Evolutionary conservation across 2,797 vertebrate species (phyloP).

Genomic region (Phataginus tetradactyla): DNA sequence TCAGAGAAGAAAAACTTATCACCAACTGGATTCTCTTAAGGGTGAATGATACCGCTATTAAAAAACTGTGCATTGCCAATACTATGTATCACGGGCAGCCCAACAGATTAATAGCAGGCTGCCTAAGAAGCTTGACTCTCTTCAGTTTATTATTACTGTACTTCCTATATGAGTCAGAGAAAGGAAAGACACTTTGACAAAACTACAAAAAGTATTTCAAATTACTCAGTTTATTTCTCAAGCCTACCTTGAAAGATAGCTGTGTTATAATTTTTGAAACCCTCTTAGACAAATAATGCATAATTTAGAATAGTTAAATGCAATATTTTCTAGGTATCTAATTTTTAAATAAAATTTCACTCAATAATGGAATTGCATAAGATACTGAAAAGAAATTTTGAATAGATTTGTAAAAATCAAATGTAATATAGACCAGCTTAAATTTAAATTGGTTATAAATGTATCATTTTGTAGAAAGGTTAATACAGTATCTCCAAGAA

Average conservation of each 20-base stretch:
- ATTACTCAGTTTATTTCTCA: neutral
- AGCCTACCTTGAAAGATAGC: neutral
- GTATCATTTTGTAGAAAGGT: neutral
- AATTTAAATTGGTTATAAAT: slow-evolving; percentile 13
- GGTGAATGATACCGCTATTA: neutral
- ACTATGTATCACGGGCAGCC: no score
- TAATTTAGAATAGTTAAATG: neutral
- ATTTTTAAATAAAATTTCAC: slow-evolving; percentile 24
- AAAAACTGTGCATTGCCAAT: neutral
- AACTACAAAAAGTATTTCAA: neutral
- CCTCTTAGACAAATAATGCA: neutral
- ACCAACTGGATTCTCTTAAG: neutral
- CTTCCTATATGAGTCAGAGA: neutral
- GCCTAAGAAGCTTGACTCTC: neutral
- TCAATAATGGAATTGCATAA: neutral
- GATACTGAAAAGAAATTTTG: neutral
- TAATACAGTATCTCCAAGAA: neutral
- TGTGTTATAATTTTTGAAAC: neutral
- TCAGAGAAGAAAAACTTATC: neutral
- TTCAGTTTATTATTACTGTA: neutral
- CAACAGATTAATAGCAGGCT: neutral
- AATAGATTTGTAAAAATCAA: slow-evolving; percentile 34
- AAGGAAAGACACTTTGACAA: neutral
- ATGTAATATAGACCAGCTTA: neutral
- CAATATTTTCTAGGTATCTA: neutral